A percentile compares a stretch with the other conserved stretches of the same genome.
phyloP scores from a whole-genome alignment of 2,888 invertebrate species.

The Phengaris alcon region DNA sequence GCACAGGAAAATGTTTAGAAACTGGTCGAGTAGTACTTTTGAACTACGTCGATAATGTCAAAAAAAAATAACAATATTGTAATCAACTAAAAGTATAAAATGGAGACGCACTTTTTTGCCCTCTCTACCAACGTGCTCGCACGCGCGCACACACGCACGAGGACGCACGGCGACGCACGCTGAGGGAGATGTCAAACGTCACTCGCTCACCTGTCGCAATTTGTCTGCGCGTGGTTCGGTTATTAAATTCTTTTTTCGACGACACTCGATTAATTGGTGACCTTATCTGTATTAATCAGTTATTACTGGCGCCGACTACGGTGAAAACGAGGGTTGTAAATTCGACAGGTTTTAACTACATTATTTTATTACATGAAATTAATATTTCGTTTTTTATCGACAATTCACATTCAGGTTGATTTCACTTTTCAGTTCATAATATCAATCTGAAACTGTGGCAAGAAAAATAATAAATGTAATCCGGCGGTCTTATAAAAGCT shows the following conservation, averaged over 20 bases:
- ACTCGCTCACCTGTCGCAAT: slow-evolving; percentile 60
- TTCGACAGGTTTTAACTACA: not conserved
- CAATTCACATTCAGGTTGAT: not conserved
- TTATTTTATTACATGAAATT: not conserved
- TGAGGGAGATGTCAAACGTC: slow-evolving; percentile 32
- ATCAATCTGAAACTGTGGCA: not conserved
- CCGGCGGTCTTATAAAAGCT: not conserved
- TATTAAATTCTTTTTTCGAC: slow-evolving; percentile 64
- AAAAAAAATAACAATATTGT: not conserved
- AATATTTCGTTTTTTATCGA: not conserved
- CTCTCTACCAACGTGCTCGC: not conserved
- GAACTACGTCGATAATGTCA: no score
- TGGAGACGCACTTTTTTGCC: slow-evolving; percentile 1
- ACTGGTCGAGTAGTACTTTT: no score
- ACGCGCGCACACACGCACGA: not conserved
- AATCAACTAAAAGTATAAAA: not conserved
- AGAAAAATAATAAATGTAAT: not conserved
- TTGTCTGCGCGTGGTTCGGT: slow-evolving; percentile 69
- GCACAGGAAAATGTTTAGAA: no score
- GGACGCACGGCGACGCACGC: slow-evolving; percentile 7
- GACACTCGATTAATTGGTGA: slow-evolving; percentile 60
- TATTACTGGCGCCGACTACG: not conserved
- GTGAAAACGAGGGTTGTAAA: not conserved
- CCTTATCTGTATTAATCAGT: slow-evolving; percentile 55
- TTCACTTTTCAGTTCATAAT: not conserved